phyloP scores from a whole-genome alignment of 2,113 vertebrate genomes.

The Psilopsiagon aurifrons region DNA sequence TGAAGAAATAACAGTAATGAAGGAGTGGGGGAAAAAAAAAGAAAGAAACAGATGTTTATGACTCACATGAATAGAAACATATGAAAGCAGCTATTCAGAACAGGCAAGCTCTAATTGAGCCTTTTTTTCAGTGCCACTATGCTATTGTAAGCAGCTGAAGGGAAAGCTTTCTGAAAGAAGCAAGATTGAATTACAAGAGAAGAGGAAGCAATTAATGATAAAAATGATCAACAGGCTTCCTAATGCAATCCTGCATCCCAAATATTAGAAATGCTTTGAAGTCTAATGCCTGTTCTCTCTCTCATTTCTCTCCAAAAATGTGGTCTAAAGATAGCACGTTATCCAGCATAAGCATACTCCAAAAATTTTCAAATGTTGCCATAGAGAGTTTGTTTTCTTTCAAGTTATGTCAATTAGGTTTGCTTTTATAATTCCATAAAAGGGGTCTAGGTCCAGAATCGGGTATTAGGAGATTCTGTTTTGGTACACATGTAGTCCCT shows the following conservation, averaged over 20 bases:
- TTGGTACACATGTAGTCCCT: not conserved
- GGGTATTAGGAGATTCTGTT: not conserved
- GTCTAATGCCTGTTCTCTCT: not conserved
- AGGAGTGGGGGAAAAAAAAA: not conserved
- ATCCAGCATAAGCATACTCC: not conserved
- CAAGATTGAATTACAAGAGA: not conserved
- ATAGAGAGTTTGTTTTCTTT: not conserved
- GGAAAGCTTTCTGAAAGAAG: slow-evolving; percentile 1
- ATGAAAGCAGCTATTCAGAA: not conserved
- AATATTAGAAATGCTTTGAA: not conserved
- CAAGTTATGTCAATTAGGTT: not conserved
- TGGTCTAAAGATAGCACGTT: not conserved
- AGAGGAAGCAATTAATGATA: not conserved
- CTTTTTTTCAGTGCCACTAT: not conserved
- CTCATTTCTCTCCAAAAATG: not conserved
- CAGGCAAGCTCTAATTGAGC: not conserved
- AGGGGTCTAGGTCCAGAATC: not conserved
- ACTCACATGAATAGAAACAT: not conserved
- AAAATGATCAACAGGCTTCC: not conserved
- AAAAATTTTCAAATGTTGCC: not conserved
- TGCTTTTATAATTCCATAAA: not conserved
- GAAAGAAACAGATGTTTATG: not conserved
- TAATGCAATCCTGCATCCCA: not conserved
- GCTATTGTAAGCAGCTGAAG: not conserved
- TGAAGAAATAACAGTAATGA: not conserved